Percentiles rank a stretch among this genome's conserved stretches.
These are phyloP conservation scores for Puntigrus tetrazona DNA, from an alignment of 2,113 vertebrate genomes.

Conservation along the genomic window DNA sequence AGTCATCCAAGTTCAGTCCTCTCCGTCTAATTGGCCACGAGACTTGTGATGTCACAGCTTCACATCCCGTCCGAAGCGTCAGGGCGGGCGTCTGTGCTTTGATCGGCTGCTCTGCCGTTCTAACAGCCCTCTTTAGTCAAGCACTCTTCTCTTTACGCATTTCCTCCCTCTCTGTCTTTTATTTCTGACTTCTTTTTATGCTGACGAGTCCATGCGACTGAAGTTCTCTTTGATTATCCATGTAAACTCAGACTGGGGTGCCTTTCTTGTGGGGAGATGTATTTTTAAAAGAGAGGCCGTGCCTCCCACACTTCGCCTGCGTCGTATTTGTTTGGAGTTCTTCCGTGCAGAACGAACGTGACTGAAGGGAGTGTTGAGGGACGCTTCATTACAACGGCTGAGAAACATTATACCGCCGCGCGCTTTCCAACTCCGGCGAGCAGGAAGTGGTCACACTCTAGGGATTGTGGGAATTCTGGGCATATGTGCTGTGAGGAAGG, in stretches of 20 bases:
- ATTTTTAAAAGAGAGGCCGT: conserved; percentile 40
- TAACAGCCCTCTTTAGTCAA: conserved; percentile 47
- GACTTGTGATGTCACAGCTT: conserved; percentile 36
- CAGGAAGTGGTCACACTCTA: conserved; percentile 9
- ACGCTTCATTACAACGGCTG: conserved; percentile 10
- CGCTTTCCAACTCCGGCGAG: not conserved
- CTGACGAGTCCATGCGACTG: not conserved
- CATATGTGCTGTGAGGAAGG: conserved; percentile 43
- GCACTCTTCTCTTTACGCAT: conserved; percentile 30
- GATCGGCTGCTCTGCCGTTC: conserved; percentile 18
- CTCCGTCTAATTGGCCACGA: conserved; percentile 42
- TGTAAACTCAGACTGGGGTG: conserved; percentile 36
- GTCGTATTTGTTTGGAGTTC: conserved; percentile 19
- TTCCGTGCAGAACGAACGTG: not conserved
- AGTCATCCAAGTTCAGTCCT: conserved; percentile 21
- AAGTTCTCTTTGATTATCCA: conserved; percentile 47
- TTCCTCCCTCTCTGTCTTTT: conserved; percentile 18
- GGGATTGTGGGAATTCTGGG: conserved; percentile 17
- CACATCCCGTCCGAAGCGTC: not conserved
- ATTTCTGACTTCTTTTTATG: not conserved
- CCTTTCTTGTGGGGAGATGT: conserved; percentile 44
- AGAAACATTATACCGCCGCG: not conserved
- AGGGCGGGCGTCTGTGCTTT: conserved; percentile 1
- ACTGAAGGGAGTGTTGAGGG: not conserved
- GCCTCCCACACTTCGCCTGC: not conserved